Base-by-base conservation (phyloP, 2,888 invertebrate genomes). In the Carpatolechia fugitivella region DNA sequence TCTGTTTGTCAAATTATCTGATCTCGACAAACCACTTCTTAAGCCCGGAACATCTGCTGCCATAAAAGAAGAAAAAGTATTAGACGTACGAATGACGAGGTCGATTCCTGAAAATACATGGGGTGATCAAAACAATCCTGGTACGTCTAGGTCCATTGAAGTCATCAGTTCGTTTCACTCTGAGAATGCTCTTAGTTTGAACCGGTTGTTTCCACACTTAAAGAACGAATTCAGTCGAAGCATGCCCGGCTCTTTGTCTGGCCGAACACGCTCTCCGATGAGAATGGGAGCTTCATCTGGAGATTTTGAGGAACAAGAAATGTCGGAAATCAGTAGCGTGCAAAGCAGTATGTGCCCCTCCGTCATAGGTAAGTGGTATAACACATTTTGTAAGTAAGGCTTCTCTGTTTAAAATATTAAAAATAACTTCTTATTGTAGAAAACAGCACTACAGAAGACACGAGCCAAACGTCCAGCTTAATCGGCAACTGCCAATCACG, bases 1-100 rank as follows among this genome's bases (percentile, higher is more conserved):
- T 61, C 83, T 87, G 54, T 95, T 95, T 72, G 96, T 96, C 0
- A 93, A 93, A 69, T 84, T 96, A 6, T 96, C 96, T 0, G 96
- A 96, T 74, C 90, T 96, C 76, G 95, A 96, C 73, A 94, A 94
- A 67, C 73, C 73, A 10, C 91, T 92, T 4, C 81, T 83, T 35
- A 91, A 91, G 65, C 62, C 72, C 1, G 76, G 78, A 14, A 60
- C 66, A 2, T 59, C 70, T 7, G 49, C 65, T 2, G 59, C 61
- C 3, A 63, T 60, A 61, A 59, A 73, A 62, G 61, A 80, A 61
- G 60, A 75, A 64, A 70, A 69, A 56, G 58, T 65, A 36, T 59
- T 74, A n/a, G 73, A 90, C 16, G 88, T 91, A 40, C 85, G 93
- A 38, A 93, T 94, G 93, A 93, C 93, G 47, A 90, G 92, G 58